These are phyloP conservation scores for Australoheros scitulus DNA, from an alignment of 2,113 vertebrate species.

Conservation along the genomic window DNA sequence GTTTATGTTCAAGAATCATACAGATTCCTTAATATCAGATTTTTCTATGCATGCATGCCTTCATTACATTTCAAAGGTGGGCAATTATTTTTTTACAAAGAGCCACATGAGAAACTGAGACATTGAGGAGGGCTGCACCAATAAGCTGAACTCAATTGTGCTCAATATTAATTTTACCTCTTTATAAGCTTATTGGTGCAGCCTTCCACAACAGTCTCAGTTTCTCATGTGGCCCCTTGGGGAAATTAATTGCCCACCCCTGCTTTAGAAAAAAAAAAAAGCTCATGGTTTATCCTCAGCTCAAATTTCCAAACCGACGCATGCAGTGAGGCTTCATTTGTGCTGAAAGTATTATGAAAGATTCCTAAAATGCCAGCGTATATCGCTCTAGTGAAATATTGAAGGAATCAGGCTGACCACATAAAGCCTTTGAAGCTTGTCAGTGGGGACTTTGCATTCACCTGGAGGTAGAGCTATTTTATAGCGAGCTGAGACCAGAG, in stretches of 20 bases:
- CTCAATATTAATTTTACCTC: neutral
- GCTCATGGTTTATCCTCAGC: neutral
- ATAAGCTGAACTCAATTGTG: neutral
- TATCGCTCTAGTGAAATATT: neutral
- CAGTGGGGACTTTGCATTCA: neutral
- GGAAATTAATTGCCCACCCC: neutral
- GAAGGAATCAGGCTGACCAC: neutral
- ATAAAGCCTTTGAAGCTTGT: neutral
- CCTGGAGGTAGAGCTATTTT: neutral
- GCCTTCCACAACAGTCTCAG: neutral
- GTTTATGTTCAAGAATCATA: neutral
- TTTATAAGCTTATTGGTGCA: neutral
- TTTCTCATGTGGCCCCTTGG: neutral
- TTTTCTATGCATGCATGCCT: neutral
- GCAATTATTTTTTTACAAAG: neutral
- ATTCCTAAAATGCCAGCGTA: neutral
- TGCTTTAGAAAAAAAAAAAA: neutral
- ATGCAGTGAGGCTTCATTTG: neutral
- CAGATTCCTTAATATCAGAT: neutral
- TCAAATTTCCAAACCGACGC: neutral
- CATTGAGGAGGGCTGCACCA: neutral
- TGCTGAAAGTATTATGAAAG: neutral
- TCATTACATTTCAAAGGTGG: neutral
- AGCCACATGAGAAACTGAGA: neutral
- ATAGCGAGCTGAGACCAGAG: neutral